These are phyloP conservation scores for Halcyon chelicuti DNA, from an alignment of 2,797 vertebrate genomes.

Conservation along the genomic window DNA sequence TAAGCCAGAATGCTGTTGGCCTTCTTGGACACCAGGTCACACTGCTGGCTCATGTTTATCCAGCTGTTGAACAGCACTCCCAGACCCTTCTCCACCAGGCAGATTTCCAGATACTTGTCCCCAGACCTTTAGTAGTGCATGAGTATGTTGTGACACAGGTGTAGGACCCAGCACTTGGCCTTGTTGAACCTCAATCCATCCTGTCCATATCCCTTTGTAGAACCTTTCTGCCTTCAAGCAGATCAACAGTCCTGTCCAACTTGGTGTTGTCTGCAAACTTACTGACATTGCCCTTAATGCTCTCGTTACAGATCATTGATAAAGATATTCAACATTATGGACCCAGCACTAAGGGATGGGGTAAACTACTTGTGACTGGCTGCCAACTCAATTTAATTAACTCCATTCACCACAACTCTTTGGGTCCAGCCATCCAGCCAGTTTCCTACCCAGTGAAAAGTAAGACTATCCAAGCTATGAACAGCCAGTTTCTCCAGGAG, in stretches of 20 bases:
- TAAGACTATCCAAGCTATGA: fast-evolving
- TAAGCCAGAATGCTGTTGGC: too few species aligned
- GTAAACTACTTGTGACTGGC: not conserved
- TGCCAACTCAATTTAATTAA: not conserved
- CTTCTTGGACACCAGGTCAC: too few species aligned
- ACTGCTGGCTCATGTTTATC: not conserved
- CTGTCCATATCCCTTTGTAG: not conserved
- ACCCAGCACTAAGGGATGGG: not conserved
- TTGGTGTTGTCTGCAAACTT: not conserved
- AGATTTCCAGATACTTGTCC: not conserved
- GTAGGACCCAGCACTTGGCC: not conserved
- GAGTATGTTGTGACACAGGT: not conserved
- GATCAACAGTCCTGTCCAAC: fast-evolving
- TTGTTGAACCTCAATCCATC: not conserved
- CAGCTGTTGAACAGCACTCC: not conserved
- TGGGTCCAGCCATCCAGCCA: fast-evolving
- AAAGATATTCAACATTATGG: not conserved
- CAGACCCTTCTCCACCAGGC: not conserved
- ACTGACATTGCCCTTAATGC: not conserved
- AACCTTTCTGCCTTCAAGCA: not conserved
- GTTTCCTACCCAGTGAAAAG: not conserved
- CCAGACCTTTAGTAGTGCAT: not conserved
- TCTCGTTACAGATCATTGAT: not conserved
- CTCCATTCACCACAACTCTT: not conserved
- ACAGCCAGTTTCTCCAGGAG: not conserved